These are phyloP conservation scores for Hafferia zeledoni DNA, from an alignment of 2,797 vertebrate species.

Conservation along the genomic window DNA sequence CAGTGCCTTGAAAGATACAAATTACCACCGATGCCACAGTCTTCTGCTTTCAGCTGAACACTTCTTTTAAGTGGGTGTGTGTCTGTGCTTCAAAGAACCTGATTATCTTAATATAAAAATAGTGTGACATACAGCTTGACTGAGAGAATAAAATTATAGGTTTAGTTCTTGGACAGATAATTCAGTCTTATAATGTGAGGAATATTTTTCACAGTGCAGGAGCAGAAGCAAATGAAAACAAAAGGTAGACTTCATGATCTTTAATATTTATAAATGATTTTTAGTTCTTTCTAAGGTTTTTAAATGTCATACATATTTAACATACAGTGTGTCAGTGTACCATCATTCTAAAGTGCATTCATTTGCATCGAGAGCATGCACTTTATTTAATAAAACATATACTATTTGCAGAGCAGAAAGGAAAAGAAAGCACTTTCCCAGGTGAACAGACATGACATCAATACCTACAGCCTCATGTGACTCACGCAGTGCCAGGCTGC, in stretches of 20 bases:
- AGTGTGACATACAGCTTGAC: conserved; percentile 51
- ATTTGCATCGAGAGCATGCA: neutral
- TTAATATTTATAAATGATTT: conserved; percentile 39
- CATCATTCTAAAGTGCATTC: neutral
- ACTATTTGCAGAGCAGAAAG: neutral
- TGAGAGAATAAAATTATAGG: conserved; percentile 53
- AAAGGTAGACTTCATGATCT: conserved; percentile 16
- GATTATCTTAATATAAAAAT: conserved; percentile 55
- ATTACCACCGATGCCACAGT: neutral
- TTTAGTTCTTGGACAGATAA: conserved; percentile 54
- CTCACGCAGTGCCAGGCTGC: neutral
- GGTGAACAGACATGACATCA: neutral
- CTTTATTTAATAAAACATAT: conserved; percentile 13
- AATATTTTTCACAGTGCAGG: conserved; percentile 19
- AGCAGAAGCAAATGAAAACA: conserved; percentile 54
- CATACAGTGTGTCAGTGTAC: neutral
- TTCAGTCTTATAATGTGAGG: conserved; percentile 25
- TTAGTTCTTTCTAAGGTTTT: conserved; percentile 6
- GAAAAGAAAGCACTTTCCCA: neutral
- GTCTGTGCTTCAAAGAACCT: conserved; percentile 50
- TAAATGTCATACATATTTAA: conserved; percentile 36
- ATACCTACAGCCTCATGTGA: neutral
- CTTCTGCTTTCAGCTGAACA: conserved; percentile 15
- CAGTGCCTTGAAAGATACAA: conserved; percentile 4
- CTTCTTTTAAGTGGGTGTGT: conserved; percentile 38